Conservation (phyloP, 1,140 invertebrate genomes). For the Drosophila cardini region DNA sequence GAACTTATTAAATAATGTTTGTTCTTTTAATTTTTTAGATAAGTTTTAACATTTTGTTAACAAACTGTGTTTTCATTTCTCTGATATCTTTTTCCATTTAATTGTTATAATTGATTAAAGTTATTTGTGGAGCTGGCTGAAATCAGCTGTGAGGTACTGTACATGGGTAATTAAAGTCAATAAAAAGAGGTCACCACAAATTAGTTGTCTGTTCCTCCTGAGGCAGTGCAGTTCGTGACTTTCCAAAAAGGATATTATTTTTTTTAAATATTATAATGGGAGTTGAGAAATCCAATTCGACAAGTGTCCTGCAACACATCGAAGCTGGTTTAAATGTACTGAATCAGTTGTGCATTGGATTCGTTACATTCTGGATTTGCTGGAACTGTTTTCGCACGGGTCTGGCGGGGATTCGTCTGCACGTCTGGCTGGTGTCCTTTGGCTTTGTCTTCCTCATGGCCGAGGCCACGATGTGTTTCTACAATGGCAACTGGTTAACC, state of each 20-base stretch:
- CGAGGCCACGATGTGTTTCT: slow-evolving; percentile 74
- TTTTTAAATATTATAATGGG: slow-evolving; percentile 16
- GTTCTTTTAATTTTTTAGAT: too few species aligned
- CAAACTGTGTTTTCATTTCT: too few species aligned
- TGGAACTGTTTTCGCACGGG: slow-evolving; percentile 70
- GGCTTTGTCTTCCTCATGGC: slow-evolving; percentile 76
- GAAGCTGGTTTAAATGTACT: slow-evolving; percentile 64
- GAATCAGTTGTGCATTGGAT: slow-evolving; percentile 79
- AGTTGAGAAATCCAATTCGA: slow-evolving; percentile 23
- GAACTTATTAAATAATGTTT: too few species aligned
- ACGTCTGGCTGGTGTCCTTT: slow-evolving; percentile 74
- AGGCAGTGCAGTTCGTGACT: slow-evolving; percentile 1
- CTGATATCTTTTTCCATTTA: too few species aligned
- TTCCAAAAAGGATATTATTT: slow-evolving; percentile 17
- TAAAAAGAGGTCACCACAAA: slow-evolving; percentile 25
- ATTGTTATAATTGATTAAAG: too few species aligned
- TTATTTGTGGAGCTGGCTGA: too few species aligned
- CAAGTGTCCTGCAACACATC: slow-evolving; percentile 55
- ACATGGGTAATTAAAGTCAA: slow-evolving; percentile 11
- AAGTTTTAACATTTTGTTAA: too few species aligned
- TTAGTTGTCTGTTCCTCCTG: slow-evolving; percentile 25
- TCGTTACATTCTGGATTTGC: slow-evolving; percentile 77
- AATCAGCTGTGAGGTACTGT: neutral
- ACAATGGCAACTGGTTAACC: slow-evolving; percentile 67
- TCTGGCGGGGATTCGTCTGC: slow-evolving; percentile 60